Evolutionary conservation across 2,113 vertebrate species (phyloP), one percentile per base, ranked within the genome.

Genomic region (Thomomys bottae): DNA sequence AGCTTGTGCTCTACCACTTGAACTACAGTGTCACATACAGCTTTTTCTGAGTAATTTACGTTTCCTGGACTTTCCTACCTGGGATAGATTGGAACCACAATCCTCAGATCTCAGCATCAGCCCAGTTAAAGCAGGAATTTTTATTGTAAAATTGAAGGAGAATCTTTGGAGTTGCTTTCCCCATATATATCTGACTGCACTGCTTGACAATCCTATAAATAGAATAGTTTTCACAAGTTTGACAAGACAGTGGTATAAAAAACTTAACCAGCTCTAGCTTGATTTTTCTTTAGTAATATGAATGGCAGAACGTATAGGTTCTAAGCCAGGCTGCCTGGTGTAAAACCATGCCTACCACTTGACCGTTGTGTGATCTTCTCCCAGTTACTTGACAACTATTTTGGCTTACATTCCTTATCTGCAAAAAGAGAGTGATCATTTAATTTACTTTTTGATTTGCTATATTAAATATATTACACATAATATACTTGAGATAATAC

Each of bases 351-450:
- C 23, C 70, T 30, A 57, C 64, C 6, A 3, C 61, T 63, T 67
- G 26, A 54, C 40, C 42, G 40, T 28, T 78, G 0, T 36, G 34
- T 81, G 57, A 73, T 34, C 14, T 88, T 42, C 9, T 8, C 40
- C 15, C 18, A 3, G n/a, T 34, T 61, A 59, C 40, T 68, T 21
- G 67, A 42, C 3, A 54, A 54, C 34, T 40, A 4, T 72, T 87
- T 93, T 84, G 36, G 2, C 40, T 24, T 87, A 34, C 23, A 71
- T 89, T 87, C 45, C 32, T 87, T 86, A 38, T 38, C 67, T 88
- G 17, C 72, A 86, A 81, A 84, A 59, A 67, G n/a, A 12, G 42
- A 57, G 21, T 73, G 40, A 30, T 1, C 24, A 21, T 68, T 64
- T 73, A 64, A 66, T 54, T 7, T 36, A 4, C 18, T 24, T 83